These are phyloP conservation scores for Margarornis squamiger DNA, from an alignment of 2,797 vertebrate species.

Conservation along the genomic window DNA sequence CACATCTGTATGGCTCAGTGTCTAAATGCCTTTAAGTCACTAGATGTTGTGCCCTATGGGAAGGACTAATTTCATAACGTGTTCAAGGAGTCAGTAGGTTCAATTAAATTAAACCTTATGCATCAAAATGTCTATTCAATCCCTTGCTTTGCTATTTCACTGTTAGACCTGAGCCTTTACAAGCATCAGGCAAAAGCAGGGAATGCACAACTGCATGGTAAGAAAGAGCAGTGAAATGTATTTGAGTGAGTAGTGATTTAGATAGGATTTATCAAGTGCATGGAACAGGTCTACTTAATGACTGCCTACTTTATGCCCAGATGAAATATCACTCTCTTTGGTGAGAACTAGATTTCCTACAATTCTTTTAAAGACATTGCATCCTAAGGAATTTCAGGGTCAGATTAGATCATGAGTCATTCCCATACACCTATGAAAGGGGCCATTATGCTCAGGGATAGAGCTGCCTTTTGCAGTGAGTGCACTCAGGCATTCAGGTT, in stretches of 20 bases:
- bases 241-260: background rate
- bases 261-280: background rate
- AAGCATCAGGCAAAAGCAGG: background rate
- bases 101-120: background rate
- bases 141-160: background rate
- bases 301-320: background rate
- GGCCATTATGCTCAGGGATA: background rate
- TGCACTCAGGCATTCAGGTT: background rate
- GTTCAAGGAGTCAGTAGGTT: background rate
- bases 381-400: background rate
- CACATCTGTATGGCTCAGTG: background rate
- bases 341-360: background rate
- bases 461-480: background rate
- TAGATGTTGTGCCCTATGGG: background rate
- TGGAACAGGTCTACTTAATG: background rate
- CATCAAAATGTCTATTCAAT: background rate
- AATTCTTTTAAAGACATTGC: background rate
- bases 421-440: background rate
- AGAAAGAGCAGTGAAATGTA: background rate
- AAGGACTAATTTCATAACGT: background rate
- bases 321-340: background rate
- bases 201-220: background rate
- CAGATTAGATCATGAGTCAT: background rate
- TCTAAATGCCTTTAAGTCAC: background rate
- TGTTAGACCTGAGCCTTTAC: background rate